Evolutionary conservation across 64 coral and sea anemone species (phyloP).

Genomic region (Montipora sp.): DNA sequence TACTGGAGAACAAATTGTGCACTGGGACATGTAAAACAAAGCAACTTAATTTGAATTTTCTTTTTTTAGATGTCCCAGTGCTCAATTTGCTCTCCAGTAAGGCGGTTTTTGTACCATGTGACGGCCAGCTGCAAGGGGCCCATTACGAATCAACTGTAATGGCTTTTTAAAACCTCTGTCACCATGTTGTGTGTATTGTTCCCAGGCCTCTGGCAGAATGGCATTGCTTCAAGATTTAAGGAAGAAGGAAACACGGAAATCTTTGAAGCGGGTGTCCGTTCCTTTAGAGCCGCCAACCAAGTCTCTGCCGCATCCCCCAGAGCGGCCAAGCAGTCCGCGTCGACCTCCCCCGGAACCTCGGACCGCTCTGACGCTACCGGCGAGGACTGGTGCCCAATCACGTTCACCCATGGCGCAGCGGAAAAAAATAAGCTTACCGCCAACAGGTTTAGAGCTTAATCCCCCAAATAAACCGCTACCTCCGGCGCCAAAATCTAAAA

Average conservation of each 20-base stretch:
- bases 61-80: too few relatives aligned
- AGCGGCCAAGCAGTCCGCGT: slow-evolving; percentile 5
- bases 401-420: slow-evolving; percentile 45
- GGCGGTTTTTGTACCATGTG: too few relatives aligned
- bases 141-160: too few relatives aligned
- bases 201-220: slow-evolving; percentile 72
- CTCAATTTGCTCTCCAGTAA: too few relatives aligned
- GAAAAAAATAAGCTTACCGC: background rate
- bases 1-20: too few relatives aligned
- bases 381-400: background rate
- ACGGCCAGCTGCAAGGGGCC: too few relatives aligned
- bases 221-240: slow-evolving; percentile 83
- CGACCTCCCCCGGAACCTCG: slow-evolving; percentile 10
- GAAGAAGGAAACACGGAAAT: slow-evolving; percentile 87
- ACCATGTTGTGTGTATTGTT: background rate
- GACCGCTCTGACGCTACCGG: background rate
- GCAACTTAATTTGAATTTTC: too few relatives aligned
- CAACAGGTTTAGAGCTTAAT: background rate
- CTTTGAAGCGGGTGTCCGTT: slow-evolving; percentile 66
- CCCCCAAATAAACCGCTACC: slow-evolving; percentile 6
- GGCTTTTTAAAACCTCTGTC: too few relatives aligned
- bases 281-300: slow-evolving; percentile 41
- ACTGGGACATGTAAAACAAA: too few relatives aligned
- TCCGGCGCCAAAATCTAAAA: slow-evolving; percentile 37
- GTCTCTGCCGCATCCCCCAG: slow-evolving; percentile 37